Conservation (phyloP, 92 coral and sea anemone species). For the Montipora capitata region DNA sequence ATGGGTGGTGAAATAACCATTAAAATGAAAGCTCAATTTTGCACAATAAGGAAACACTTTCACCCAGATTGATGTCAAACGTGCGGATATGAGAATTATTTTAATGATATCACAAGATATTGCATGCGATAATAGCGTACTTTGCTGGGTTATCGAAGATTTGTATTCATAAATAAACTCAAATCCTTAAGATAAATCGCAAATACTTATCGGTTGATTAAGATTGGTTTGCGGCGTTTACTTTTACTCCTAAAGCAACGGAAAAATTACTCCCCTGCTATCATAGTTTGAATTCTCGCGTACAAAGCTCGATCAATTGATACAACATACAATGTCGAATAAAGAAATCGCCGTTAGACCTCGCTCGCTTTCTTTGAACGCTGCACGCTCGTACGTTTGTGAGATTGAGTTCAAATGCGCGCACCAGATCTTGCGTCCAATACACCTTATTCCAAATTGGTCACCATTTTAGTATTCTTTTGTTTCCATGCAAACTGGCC, state of each 20-base stretch:
- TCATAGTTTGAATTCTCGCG: no score
- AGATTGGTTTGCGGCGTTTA: background rate
- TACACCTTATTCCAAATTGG: background rate
- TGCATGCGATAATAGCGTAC: constrained; percentile 18
- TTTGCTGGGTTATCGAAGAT: constrained; percentile 41
- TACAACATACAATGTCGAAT: no score
- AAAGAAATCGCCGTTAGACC: no score
- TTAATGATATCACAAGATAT: constrained; percentile 34
- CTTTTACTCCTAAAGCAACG: background rate
- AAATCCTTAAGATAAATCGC: constrained; percentile 15
- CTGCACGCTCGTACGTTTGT: background rate
- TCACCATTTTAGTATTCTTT: no score
- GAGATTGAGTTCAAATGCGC: no score
- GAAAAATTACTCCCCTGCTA: no score
- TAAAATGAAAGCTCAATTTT: constrained; percentile 1
- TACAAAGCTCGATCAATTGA: no score
- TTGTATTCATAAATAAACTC: constrained; percentile 38
- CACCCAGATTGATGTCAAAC: constrained; percentile 34
- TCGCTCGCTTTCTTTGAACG: background rate
- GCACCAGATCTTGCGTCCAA: background rate
- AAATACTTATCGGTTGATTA: constrained; percentile 25
- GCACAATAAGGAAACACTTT: constrained; percentile 49
- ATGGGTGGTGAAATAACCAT: constrained; percentile 1
- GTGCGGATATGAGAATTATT: constrained; percentile 55
- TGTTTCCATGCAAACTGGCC: no score